Evolutionary conservation across 2,888 invertebrate species (phyloP), one percentile per base, ranked within the genome.

Genomic region (Mythimna lalbum): DNA sequence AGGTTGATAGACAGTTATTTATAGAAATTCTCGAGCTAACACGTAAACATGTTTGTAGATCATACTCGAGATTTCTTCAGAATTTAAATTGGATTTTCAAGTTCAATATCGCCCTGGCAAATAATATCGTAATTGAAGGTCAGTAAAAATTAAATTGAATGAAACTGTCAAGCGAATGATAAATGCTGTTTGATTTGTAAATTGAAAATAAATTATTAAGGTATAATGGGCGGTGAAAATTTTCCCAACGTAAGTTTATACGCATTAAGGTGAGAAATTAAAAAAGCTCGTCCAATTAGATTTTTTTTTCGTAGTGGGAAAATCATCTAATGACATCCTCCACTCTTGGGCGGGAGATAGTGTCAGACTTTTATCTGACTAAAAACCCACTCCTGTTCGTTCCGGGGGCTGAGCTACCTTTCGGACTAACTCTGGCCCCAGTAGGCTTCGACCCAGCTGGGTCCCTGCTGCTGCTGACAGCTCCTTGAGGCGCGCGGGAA

Each of bases 181-280:
- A 73, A 83, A 83, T 75, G 59, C 1, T 78, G 60, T 81, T 83
- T 75, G 67, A 47, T 67, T 69, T 82, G 23, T 67, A 73, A 71
- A 84, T 77, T 77, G 67, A 52, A 36, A 82, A 62, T 71, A 61
- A 67, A 31, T 78, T 47, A 57, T 81, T 43, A 21, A 66, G 39
- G 63, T n/a, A 19, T 49, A 47, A 23, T 36, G 27, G 59, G 21
- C 10, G 23, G 19, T 6, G 63, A 66, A 57, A 57, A 12, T 49
- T 47, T 57, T 21, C 4, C 27, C n/a, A 43, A 27, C 31, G 23
- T 4, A 56, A 23, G 21, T 27, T n/a, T 9, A 12, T 4, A 33
- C 9, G 2, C 17, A 7, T 33, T n/a, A 10, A 12, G 3, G 12
- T 4, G 52, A 3, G 6, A 21, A 47, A 47, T 17, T 14, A 39